Base-by-base conservation (phyloP, 35 echinoderm and acorn worm species). In the Apostichopus californicus region DNA sequence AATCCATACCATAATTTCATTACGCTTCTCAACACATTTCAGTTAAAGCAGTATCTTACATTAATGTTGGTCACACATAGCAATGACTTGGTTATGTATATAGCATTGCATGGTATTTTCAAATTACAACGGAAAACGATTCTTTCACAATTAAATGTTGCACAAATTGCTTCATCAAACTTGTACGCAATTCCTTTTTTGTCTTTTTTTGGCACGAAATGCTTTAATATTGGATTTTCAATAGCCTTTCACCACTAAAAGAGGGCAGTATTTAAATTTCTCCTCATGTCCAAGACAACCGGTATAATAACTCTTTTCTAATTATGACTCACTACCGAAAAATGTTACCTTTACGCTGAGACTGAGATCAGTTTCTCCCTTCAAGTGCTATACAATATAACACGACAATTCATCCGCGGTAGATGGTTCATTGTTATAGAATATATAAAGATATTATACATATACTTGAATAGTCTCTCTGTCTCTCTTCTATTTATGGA, bases 291-390 rank as follows among this genome's bases (percentile, higher is more conserved):
- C 64, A 68, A 17, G 17, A 68, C 64, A 68, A 68, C 64, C 11
- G 64, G 64, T 9, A 68, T 68, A 68, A 68, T 34, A 68, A 68
- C 64, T 13, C 64, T 10, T 68, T 68, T 68, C 17, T 68, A 68
- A 68, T 68, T 68, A 68, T 68, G 64, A 68, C 64, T 68, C 64
- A 68, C 64, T 68, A 68, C 64, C 64, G 64, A 68, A 68, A 68
- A 13, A 68, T 68, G 64, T 68, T 68, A 68, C 64, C 64, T 68
- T 68, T 68, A 68, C 64, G 5, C 64, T 68, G 11, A 68, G 64
- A 68, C 17, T 68, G 64, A 68, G 64, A 68, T 68, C 64, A 17
- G 64, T 68, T 68, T 13, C 64, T 68, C 3, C 64, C 64, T 68
- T 68, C 64, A 17, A 68, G 64, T 17, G 64, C 17, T 68, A 68